Evolutionary conservation across 2,113 vertebrate genomes (phyloP), one percentile per base, ranked within the genome.

Genomic region (Melanotaenia duboulayi): DNA sequence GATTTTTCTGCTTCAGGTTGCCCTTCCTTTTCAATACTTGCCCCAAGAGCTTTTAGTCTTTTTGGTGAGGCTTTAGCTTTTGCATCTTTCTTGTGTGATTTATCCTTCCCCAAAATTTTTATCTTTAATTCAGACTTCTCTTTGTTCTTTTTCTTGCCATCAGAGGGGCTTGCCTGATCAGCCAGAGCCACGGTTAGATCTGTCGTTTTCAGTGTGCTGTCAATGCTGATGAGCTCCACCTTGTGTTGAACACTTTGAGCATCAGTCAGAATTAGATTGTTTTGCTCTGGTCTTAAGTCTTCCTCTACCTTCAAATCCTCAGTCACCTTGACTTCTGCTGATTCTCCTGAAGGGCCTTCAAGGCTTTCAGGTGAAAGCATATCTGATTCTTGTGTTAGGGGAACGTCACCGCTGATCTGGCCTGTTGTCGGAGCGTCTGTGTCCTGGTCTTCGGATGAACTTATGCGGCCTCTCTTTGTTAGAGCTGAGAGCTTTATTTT

Each of bases 391-490:
- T 87, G 69, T 51, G 79, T 78, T 11, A 82, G 76, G 28, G 85
- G 80, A 65, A 57, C 81, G 39, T 89, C 84, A 40, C 68, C 25
- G 39, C 84, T 88, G 25, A 73, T 67, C 32, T 78, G 58, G 7
- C 72, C 89, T 49, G 75, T 65, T 39, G 72, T 80, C 25, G 77
- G 59, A 40, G 59, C 74, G 1, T 92, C 86, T 5, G 84, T 88
- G 35, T 89, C 88, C 59, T 93, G 91, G 17, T 94, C 94, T 59
- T 90, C 92, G 54, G 93, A 92, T 65, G 92, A 93, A 89, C 91
- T 93, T 42, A 90, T 87, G 13, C 82, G 81, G n/a, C 88, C 84
- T 78, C 80, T 89, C 68, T 90, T 93, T 56, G 62, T 90, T 17
- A 91, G 22, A 59, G 14, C 64, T 22, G 91, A 55, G 42, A 93